Percentiles rank a stretch among this genome's conserved stretches.
These are phyloP conservation scores for Chaetodon trifasciatus DNA, from an alignment of 2,797 vertebrate species.

Conservation along the genomic window DNA sequence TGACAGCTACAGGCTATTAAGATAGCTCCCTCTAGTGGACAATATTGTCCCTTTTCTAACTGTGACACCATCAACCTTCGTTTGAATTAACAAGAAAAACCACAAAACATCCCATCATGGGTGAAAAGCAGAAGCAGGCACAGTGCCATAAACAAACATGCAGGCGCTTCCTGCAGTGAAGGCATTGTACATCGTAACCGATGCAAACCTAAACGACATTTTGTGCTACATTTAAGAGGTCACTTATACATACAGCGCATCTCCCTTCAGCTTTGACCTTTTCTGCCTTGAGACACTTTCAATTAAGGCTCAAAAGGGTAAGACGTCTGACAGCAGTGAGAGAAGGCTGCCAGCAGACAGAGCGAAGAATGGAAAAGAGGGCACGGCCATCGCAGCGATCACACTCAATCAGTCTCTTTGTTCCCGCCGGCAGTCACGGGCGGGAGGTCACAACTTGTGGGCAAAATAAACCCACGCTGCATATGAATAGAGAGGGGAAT, in stretches of 20 bases:
- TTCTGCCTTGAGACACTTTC: constrained; percentile 56
- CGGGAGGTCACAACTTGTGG: constrained; percentile 38
- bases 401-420: constrained; percentile 58
- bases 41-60: background rate
- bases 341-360: constrained; percentile 50
- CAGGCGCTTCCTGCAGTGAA: constrained; percentile 9
- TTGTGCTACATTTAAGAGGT: constrained; percentile 65
- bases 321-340: constrained; percentile 50
- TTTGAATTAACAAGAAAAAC: background rate
- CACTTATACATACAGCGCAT: constrained; percentile 15
- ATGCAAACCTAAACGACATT: constrained; percentile 56
- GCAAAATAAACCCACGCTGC: constrained; percentile 41
- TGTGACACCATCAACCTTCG: background rate
- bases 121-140: background rate
- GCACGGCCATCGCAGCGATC: constrained; percentile 38
- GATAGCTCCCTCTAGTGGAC: constrained; percentile 57
- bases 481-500: background rate
- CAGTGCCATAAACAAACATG: background rate
- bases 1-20: background rate
- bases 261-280: constrained; percentile 59
- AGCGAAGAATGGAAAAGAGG: constrained; percentile 52
- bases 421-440: constrained; percentile 20
- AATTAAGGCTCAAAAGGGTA: constrained; percentile 54
- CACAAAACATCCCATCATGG: background rate
- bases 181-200: constrained; percentile 9